Base-by-base conservation (phyloP, 2,113 vertebrate genomes). In the Malurus cyaneus region DNA sequence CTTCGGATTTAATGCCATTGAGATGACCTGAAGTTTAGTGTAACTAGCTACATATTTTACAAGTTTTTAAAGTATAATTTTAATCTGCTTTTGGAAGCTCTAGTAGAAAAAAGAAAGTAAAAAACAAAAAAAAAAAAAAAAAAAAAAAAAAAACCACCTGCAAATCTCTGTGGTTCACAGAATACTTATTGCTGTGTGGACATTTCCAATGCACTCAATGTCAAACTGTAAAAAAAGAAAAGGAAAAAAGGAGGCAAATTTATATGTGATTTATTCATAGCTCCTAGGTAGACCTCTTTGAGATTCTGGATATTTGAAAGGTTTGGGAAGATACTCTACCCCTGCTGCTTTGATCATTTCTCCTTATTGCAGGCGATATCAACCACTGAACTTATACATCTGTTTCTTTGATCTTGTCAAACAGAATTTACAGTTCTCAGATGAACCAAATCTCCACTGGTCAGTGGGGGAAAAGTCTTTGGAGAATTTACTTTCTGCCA, bases 331-430 rank as follows among this genome's bases (percentile, higher is more conserved):
- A 96, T 77, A 84, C 89, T 94, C 91, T 92, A 88, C 87, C 78
- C 92, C 91, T 87, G 95, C 65, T 94, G 96, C 97, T 98, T 98
- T 98, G 97, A 98, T 98, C 97, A 95, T 96, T 96, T 96, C 88
- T 95, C 93, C 94, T 97, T 96, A 92, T 97, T 85, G 94, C 54
- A 67, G 95, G 95, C 82, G 3, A 71, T 96, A 95, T 80, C 96
- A 96, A 92, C 97, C 93, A 79, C 96, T 85, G 93, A 96, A 97
- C 95, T 97, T 95, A 96, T 76, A 96, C 95, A 97, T 96, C 92
- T 96, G 93, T 96, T 97, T 96, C 97, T 98, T 98, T 98, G 97
- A 98, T 98, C 97, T 97, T 97, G 97, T 98, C 96, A 96, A 97
- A 98, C 96, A 97, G 97, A 97, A 98, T 98, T 98, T 98, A 98